Percentiles rank a stretch among this genome's conserved stretches.
These are phyloP conservation scores for Enteromius fasciolatus DNA, from an alignment of 2,797 vertebrate genomes.

Conservation along the genomic window DNA sequence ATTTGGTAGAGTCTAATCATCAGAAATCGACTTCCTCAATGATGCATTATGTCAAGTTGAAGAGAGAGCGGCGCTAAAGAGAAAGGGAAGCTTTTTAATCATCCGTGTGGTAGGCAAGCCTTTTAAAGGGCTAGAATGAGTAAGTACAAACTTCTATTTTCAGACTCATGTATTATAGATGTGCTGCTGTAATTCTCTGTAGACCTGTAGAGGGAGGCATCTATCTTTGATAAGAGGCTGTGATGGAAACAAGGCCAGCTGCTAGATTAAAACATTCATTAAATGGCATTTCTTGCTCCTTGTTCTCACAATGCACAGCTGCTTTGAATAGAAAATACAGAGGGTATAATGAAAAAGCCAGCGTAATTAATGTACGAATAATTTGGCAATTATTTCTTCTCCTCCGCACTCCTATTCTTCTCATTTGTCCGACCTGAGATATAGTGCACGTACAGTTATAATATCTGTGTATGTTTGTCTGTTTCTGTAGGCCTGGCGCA, in stretches of 20 bases:
- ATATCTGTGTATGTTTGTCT: conserved; percentile 70
- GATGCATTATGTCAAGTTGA: conserved; percentile 58
- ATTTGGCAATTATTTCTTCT: conserved; percentile 15
- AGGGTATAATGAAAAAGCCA: conserved; percentile 41
- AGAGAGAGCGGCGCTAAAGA: conserved; percentile 33
- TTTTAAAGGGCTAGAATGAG: conserved; percentile 73
- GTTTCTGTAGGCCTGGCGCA: conserved; percentile 84
- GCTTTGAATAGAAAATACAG: conserved; percentile 28
- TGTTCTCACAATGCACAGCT: conserved; percentile 40
- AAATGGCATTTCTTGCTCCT: conserved; percentile 67
- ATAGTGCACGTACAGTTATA: neutral
- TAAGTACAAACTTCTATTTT: conserved; percentile 77
- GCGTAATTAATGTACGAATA: conserved; percentile 35
- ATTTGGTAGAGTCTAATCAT: neutral
- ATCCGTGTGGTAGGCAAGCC: conserved; percentile 53
- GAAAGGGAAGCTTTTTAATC: conserved; percentile 53
- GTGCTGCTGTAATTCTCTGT: conserved; percentile 71
- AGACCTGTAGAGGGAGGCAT: conserved; percentile 72
- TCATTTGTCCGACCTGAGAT: conserved; percentile 23
- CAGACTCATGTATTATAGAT: conserved; percentile 81
- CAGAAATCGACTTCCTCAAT: conserved; percentile 19
- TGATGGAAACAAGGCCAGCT: conserved; percentile 75
- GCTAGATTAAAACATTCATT: conserved; percentile 81
- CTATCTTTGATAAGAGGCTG: conserved; percentile 79
- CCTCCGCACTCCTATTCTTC: neutral